These are phyloP conservation scores for Cecidostiba fungosa DNA, from an alignment of 2,888 invertebrate genomes.

Conservation along the genomic window DNA sequence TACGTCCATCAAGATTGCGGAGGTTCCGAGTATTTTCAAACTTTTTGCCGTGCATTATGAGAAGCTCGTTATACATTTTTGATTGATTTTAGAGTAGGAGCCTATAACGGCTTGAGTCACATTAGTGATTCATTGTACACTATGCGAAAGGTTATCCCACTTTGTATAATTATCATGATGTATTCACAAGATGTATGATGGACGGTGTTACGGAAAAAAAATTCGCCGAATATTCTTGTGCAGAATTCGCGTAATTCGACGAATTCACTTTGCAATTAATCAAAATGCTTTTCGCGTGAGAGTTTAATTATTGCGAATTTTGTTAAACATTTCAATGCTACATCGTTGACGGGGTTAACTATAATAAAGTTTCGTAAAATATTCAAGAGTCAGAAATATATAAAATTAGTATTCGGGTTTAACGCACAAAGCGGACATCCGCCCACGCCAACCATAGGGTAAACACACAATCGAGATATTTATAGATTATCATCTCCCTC, in stretches of 20 bases:
- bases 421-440: slow-evolving; percentile 56
- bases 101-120: slow-evolving; percentile 42
- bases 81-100: slow-evolving; percentile 19
- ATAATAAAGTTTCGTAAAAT: not conserved
- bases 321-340: too few species aligned
- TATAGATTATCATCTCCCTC: slow-evolving; percentile 29
- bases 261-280: not conserved
- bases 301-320: not conserved
- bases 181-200: not conserved
- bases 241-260: not conserved
- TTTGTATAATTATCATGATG: slow-evolving; percentile 17
- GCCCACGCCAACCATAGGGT: not conserved
- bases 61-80: not conserved
- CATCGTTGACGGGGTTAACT: too few species aligned
- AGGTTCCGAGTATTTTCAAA: slow-evolving; percentile 39
- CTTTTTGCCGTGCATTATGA: slow-evolving; percentile 4
- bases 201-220: not conserved
- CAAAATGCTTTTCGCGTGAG: not conserved
- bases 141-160: slow-evolving; percentile 35
- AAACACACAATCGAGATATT: slow-evolving; percentile 39
- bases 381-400: slow-evolving; percentile 29
- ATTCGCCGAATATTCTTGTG: too few species aligned
- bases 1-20: slow-evolving; percentile 39
- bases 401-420: slow-evolving; percentile 36
- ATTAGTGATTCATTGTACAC: slow-evolving; percentile 46